A percentile compares a stretch with the other conserved stretches of the same genome.
phyloP scores from a whole-genome alignment of 1,140 invertebrate genomes.

The Drosophila orosa region DNA sequence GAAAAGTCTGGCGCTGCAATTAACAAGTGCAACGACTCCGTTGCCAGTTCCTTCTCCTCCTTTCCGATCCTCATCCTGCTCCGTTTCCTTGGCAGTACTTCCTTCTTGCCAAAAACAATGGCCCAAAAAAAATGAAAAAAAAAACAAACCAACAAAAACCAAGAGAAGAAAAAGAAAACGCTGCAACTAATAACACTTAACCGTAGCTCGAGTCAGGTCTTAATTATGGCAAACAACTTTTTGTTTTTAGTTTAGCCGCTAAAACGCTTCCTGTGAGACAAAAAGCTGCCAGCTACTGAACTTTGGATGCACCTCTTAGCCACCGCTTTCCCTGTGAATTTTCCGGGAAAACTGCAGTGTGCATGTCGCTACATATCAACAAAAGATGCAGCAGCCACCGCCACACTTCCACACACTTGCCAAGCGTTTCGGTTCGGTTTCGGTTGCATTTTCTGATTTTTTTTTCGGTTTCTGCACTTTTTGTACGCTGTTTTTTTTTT shows the following conservation, averaged over 20 bases:
- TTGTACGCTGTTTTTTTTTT: constrained; percentile 37
- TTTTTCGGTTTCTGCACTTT: constrained; percentile 52
- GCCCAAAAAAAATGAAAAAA: constrained; percentile 28
- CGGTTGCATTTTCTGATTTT: constrained; percentile 29
- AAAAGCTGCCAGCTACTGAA: constrained; percentile 73
- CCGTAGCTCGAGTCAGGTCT: constrained; percentile 53
- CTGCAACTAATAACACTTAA: constrained; percentile 77
- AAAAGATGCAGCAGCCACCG: constrained; percentile 69
- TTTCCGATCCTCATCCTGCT: constrained; percentile 16
- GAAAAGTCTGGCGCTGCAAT: constrained; percentile 37
- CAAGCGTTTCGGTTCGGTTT: constrained; percentile 27
- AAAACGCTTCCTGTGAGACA: constrained; percentile 69
- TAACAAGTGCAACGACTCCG: constrained; percentile 60
- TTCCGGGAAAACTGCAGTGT: constrained; percentile 43
- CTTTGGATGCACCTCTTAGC: constrained; percentile 25
- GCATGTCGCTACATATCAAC: constrained; percentile 77
- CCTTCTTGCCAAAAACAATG: constrained; percentile 52
- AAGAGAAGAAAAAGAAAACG: constrained; percentile 4
- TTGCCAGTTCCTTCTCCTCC: constrained; percentile 3
- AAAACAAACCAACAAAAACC: background rate
- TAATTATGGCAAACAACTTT: constrained; percentile 74
- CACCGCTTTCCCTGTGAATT: constrained; percentile 1
- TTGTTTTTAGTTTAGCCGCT: constrained; percentile 52
- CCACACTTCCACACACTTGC: constrained; percentile 32
- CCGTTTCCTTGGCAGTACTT: constrained; percentile 51